Base-by-base conservation (phyloP, 2,888 invertebrate species). In the Euplexia lucipara region DNA sequence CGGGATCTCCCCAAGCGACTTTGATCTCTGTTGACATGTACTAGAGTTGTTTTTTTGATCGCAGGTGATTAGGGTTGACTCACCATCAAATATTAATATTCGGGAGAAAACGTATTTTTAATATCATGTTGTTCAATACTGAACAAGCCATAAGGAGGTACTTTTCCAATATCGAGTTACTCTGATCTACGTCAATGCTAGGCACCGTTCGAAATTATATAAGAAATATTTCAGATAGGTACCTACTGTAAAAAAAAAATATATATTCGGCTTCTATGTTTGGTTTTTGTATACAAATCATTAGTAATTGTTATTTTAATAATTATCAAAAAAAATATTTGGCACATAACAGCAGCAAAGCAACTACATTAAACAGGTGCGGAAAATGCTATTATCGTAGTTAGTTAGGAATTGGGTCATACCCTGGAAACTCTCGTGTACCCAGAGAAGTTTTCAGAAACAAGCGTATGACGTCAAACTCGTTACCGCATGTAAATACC, bases 1-100 rank as follows among this genome's bases (percentile, higher is more conserved):
- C 35, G 30, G 10, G 9, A 65, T 18, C 22, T 45, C 34, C 2
- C 5, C 52, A 67, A 52, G 10, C 51, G n/a, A 69, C 32, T 66
- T 41, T 67, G 41, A 57, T 35, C 49, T 54, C 58, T 72, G 30
- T 59, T 14, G 32, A 22, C 1, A 8, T 26, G 0, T 1, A 0
- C 34, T 60, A 59, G 16, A 69, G 47, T 57, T 16, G 44, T 42
- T 56, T 67, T 65, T 69, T 30, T 16, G n/a, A 42, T 3, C 3
- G 7, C n/a, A 6, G 0, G 14, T n/a, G 0, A 35, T 41, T 34
- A 48, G 14, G 62, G 56, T 63, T 63, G 57, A 48, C 44, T 70
- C 16, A 12, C 49, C 26, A 64, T 69, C 45, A 51, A 64, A 69
- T 78, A 78, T 65, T 73, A 68, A 73, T 73, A 57, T 61, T 73